Evolutionary conservation across 2,888 invertebrate genomes (phyloP).

Genomic region (Microplitis manilae): DNA sequence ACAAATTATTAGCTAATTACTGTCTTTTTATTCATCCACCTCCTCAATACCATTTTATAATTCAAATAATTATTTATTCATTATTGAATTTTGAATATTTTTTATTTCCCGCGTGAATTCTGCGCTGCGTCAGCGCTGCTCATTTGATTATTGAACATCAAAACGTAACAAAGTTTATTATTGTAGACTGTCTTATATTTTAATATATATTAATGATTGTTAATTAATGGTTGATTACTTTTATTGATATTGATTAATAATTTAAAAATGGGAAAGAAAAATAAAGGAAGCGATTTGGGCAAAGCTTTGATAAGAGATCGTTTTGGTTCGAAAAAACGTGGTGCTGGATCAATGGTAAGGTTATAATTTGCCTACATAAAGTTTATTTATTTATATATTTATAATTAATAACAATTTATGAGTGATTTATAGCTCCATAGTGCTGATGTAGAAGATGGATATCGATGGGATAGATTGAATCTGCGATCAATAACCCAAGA

Average conservation of each 20-base stretch:
- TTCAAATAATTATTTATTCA: too few species aligned
- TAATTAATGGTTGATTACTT: not conserved
- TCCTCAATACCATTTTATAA: not conserved
- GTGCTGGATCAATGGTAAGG: constrained; percentile 82
- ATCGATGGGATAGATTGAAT: constrained; percentile 92
- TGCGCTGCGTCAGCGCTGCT: too few species aligned
- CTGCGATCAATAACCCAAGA: constrained; percentile 95
- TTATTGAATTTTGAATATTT: not conserved
- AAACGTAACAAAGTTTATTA: not conserved
- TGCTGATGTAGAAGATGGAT: constrained; percentile 90
- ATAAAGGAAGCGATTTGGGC: constrained; percentile 74
- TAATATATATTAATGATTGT: not conserved
- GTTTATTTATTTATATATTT: constrained; percentile 50
- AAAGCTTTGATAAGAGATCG: constrained; percentile 84
- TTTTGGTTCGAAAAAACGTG: constrained; percentile 79
- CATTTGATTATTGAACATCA: not conserved
- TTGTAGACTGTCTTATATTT: not conserved
- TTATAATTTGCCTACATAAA: constrained; percentile 23
- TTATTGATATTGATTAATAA: not conserved
- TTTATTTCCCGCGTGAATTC: too few species aligned
- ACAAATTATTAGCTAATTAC: constrained; percentile 10
- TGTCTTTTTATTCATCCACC: not conserved
- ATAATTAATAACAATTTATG: constrained; percentile 37
- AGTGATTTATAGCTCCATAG: constrained; percentile 80
- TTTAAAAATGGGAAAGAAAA: constrained; percentile 81